These are phyloP conservation scores for Orchesella flavescens DNA, from an alignment of 2,888 invertebrate species.

Conservation along the genomic window DNA sequence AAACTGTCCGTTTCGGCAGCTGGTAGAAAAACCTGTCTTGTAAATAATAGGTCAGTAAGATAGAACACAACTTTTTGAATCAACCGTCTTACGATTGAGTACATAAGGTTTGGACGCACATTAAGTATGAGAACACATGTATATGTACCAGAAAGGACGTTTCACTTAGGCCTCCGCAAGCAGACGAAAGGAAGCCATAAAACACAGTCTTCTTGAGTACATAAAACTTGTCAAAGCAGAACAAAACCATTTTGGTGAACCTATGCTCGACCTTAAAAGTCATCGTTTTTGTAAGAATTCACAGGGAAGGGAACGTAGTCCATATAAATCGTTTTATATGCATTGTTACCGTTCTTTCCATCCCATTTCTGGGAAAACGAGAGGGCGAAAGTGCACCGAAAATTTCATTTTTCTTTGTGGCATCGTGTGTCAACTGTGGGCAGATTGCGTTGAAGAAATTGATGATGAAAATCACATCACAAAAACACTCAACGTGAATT, in stretches of 20 bases:
- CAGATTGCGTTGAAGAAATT: neutral
- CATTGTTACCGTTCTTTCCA: neutral
- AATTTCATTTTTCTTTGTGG: neutral
- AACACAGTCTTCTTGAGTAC: slow-evolving; percentile 37
- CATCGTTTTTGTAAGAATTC: neutral
- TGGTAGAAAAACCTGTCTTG: no score
- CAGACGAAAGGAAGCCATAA: slow-evolving; percentile 48
- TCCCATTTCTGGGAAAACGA: neutral
- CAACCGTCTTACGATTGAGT: no score
- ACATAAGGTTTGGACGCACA: no score
- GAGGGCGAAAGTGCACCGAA: neutral
- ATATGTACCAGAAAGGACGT: slow-evolving; percentile 13
- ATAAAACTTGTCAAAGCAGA: slow-evolving; percentile 39
- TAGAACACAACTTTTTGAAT: no score
- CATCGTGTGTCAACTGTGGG: slow-evolving; percentile 8
- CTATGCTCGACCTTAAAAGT: slow-evolving; percentile 22
- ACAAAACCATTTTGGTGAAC: slow-evolving; percentile 35
- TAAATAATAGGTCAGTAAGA: no score
- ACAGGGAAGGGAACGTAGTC: neutral
- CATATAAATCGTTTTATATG: neutral
- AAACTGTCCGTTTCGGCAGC: no score
- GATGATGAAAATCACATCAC: slow-evolving; percentile 21
- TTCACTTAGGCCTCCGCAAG: slow-evolving; percentile 36
- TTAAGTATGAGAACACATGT: slow-evolving; percentile 1
- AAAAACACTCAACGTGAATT: neutral